Evolutionary conservation across 1,140 invertebrate genomes (phyloP).

Genomic region (Leptopilina clavipes): DNA sequence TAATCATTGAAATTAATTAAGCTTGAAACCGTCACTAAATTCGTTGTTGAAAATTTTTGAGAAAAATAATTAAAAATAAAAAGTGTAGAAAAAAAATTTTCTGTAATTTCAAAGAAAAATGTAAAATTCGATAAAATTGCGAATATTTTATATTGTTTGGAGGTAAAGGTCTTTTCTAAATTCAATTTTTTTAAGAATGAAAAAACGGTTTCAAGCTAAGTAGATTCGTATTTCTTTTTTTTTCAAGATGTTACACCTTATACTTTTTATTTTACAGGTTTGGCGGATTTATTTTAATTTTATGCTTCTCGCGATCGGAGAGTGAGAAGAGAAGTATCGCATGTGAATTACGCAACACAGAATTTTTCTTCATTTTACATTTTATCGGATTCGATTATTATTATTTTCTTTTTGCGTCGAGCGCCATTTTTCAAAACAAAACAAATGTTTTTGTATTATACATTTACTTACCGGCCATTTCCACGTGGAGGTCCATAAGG

Average conservation of each 20-base stretch:
- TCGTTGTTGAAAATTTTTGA: too few relatives aligned
- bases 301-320: constrained; percentile 57
- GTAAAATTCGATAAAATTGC: not conserved
- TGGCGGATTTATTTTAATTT: constrained; percentile 53
- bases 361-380: constrained; percentile 23
- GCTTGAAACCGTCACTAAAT: too few relatives aligned
- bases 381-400: not conserved
- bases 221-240: constrained; percentile 42
- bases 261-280: constrained; percentile 67
- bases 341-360: constrained; percentile 54
- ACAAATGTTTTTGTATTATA: constrained; percentile 43
- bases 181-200: not conserved
- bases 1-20: too few relatives aligned
- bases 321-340: constrained; percentile 46
- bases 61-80: too few relatives aligned
- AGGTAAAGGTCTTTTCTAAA: too few relatives aligned
- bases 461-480: constrained; percentile 69
- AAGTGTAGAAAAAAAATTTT: too few relatives aligned
- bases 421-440: constrained; percentile 32
- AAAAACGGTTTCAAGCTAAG: not conserved
- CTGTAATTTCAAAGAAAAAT: too few relatives aligned
- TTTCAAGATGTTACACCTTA: constrained; percentile 68
- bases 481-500: constrained; percentile 71
- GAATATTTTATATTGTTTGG: not conserved
- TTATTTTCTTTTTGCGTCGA: constrained; percentile 22